A percentile compares a stretch with the other conserved stretches of the same genome.
These are phyloP conservation scores for Cyclophora punctaria DNA, from an alignment of 2,888 invertebrate species.

Conservation along the genomic window DNA sequence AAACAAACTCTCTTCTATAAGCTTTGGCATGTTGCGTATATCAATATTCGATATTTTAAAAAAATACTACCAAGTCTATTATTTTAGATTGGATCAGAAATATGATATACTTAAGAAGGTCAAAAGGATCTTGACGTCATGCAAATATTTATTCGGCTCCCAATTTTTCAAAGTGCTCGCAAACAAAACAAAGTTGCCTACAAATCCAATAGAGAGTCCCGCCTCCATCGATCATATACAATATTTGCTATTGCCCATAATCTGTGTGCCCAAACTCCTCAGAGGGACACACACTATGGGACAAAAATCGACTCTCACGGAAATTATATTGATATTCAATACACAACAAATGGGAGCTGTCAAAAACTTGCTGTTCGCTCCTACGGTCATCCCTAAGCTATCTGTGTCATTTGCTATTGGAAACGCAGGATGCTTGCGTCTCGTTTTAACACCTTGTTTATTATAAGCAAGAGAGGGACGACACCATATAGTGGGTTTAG, in stretches of 20 bases:
- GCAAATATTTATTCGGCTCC: slow-evolving; percentile 5
- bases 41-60: neutral
- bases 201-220: slow-evolving; percentile 34
- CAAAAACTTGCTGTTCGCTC: slow-evolving; percentile 76
- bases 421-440: slow-evolving; percentile 54
- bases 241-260: slow-evolving; percentile 71
- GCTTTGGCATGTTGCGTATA: neutral
- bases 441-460: slow-evolving; percentile 31
- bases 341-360: slow-evolving; percentile 74
- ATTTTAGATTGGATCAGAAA: no score
- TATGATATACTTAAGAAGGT: no score
- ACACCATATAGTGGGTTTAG: slow-evolving; percentile 62
- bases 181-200: slow-evolving; percentile 37
- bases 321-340: slow-evolving; percentile 77
- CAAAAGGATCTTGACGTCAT: neutral
- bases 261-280: slow-evolving; percentile 68
- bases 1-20: neutral
- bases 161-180: slow-evolving; percentile 13
- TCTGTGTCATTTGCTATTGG: slow-evolving; percentile 74
- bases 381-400: slow-evolving; percentile 76
- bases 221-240: slow-evolving; percentile 60
- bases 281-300: slow-evolving; percentile 59
- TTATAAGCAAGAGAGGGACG: slow-evolving; percentile 50
- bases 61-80: no score
- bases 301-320: slow-evolving; percentile 73